These are phyloP conservation scores for Phyllotreta cruciferae DNA, from an alignment of 2,888 invertebrate species.

Conservation along the genomic window DNA sequence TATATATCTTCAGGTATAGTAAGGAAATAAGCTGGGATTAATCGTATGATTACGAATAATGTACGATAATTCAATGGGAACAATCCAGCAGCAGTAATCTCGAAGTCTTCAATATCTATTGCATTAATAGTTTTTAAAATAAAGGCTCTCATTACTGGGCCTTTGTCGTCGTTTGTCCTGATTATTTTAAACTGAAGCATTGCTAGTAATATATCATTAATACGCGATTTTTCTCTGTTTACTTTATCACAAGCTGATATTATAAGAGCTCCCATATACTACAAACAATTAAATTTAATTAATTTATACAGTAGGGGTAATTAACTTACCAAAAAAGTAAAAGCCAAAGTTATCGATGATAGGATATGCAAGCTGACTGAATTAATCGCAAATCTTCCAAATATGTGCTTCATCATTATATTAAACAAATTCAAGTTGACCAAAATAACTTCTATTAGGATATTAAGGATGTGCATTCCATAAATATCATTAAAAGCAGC, in stretches of 20 bases:
- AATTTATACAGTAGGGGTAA: neutral
- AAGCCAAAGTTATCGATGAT: no score
- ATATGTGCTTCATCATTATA: neutral
- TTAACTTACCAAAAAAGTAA: no score
- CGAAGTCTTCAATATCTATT: neutral
- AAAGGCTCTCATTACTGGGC: conserved; percentile 4
- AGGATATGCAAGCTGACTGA: no score
- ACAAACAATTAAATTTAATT: neutral
- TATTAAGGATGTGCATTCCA: neutral
- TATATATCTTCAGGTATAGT: conserved; percentile 24
- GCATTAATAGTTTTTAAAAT: neutral
- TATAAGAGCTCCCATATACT: conserved; percentile 4
- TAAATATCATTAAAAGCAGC: neutral
- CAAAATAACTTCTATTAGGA: neutral
- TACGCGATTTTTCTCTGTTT: conserved; percentile 6
- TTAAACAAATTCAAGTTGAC: conserved; percentile 7
- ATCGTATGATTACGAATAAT: conserved; percentile 23
- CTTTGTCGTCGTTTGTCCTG: neutral
- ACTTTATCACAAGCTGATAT: conserved; percentile 13
- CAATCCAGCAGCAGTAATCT: conserved; percentile 19
- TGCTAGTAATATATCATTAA: neutral
- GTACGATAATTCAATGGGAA: conserved; percentile 17
- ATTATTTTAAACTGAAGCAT: conserved; percentile 7
- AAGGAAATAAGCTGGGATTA: conserved; percentile 22
- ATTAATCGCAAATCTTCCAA: no score